These are phyloP conservation scores for Cotesia typhae DNA, from an alignment of 1,140 invertebrate species.

Conservation along the genomic window DNA sequence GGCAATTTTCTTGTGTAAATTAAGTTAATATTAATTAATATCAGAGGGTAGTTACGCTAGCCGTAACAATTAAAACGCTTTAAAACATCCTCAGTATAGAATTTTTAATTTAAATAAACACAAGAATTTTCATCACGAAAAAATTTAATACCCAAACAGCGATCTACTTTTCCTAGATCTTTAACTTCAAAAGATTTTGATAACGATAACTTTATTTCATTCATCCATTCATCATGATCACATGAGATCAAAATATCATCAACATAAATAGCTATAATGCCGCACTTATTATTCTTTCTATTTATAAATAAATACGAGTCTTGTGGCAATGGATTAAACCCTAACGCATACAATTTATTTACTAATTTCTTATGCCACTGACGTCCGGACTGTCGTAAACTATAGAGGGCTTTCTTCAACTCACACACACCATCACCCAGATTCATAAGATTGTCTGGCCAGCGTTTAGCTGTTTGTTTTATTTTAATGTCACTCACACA, in stretches of 20 bases:
- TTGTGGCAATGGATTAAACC: slow-evolving; percentile 20
- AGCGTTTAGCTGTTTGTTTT: too few species aligned
- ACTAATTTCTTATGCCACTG: slow-evolving; percentile 9
- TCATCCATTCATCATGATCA: slow-evolving; percentile 73
- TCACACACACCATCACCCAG: neutral
- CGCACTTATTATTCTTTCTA: slow-evolving; percentile 29
- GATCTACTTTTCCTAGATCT: slow-evolving; percentile 27
- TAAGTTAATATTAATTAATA: too few species aligned
- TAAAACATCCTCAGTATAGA: slow-evolving; percentile 17
- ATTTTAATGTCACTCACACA: too few species aligned
- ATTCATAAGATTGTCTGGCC: neutral
- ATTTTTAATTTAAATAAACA: slow-evolving; percentile 26
- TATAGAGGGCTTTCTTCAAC: neutral
- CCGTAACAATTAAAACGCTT: slow-evolving; percentile 14
- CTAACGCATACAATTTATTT: slow-evolving; percentile 27
- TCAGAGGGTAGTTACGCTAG: too few species aligned
- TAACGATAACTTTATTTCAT: slow-evolving; percentile 92
- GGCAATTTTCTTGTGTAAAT: too few species aligned
- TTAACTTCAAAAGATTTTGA: slow-evolving; percentile 65
- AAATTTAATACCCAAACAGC: slow-evolving; percentile 39
- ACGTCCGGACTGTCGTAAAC: neutral
- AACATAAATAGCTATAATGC: slow-evolving; percentile 42
- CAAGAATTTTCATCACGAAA: neutral
- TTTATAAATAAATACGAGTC: slow-evolving; percentile 40
- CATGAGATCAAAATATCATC: slow-evolving; percentile 40